These are phyloP conservation scores for Ianthella basta DNA, from an alignment of 37 sponge, comb jelly and placozoan species.

Conservation along the genomic window DNA sequence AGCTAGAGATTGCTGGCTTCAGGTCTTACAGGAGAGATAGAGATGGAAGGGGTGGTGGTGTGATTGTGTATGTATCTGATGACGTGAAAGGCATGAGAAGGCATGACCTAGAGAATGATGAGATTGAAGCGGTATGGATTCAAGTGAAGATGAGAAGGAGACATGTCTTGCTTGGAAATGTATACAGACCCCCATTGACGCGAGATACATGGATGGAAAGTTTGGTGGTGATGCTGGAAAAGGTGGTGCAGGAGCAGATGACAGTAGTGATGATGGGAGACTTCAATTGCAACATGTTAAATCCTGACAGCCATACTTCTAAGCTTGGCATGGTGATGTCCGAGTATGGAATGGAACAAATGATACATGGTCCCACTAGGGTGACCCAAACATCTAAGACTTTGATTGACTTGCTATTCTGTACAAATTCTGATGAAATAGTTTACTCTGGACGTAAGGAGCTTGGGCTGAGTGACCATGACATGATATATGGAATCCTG, in stretches of 20 bases:
- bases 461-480: constrained; percentile 37
- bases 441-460: neutral
- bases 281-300: constrained; percentile 42
- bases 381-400: constrained; percentile 27
- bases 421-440: neutral
- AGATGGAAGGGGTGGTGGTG: constrained; percentile 19
- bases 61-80: constrained; percentile 30
- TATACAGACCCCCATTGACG: constrained; percentile 30
- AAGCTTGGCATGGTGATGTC: constrained; percentile 11
- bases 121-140: neutral
- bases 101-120: neutral
- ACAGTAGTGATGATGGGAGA: constrained; percentile 30
- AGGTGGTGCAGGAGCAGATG: constrained; percentile 8
- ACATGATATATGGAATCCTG: constrained; percentile 16
- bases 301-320: neutral
- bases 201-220: constrained; percentile 19
- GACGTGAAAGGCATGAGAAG: neutral
- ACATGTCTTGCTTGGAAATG: constrained; percentile 15
- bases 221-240: constrained; percentile 21
- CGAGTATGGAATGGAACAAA: constrained; percentile 33
- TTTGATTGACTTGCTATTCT: constrained; percentile 36
- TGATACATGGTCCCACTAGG: constrained; percentile 32
- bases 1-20: neutral
- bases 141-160: neutral
- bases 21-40: constrained; percentile 5